Evolutionary conservation across 2,797 vertebrate species (phyloP).

Genomic region (Nothura maculosa): DNA sequence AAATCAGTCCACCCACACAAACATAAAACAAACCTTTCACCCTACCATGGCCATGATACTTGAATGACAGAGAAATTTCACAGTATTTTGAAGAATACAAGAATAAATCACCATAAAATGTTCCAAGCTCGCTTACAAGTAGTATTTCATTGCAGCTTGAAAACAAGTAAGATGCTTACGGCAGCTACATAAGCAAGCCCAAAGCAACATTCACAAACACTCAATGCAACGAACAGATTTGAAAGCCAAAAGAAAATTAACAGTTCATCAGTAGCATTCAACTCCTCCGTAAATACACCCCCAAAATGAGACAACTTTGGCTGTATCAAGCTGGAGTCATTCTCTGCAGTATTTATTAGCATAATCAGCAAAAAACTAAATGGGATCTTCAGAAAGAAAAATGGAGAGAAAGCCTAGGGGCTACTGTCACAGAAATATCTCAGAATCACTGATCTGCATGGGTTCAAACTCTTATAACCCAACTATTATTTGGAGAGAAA

Average conservation of each 20-base stretch:
- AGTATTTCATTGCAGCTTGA: conserved; percentile 32
- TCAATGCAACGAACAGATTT: conserved; percentile 26
- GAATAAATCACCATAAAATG: conserved; percentile 9
- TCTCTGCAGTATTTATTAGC: background rate
- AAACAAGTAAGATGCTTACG: conserved; percentile 43
- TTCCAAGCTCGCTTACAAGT: conserved; percentile 18
- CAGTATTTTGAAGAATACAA: background rate
- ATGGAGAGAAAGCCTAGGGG: background rate
- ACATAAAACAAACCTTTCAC: fast-evolving
- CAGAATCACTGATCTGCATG: background rate
- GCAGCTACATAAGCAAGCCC: conserved; percentile 43
- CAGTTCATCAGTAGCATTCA: conserved; percentile 38
- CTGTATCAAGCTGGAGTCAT: background rate
- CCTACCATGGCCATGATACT: background rate
- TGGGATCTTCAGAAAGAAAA: background rate
- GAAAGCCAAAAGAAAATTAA: conserved; percentile 54
- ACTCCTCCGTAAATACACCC: background rate
- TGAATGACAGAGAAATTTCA: background rate
- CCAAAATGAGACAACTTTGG: background rate
- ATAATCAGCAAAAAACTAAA: background rate
- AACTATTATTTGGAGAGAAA: background rate
- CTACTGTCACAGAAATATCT: background rate
- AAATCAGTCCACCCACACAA: background rate
- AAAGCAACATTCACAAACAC: conserved; percentile 38
- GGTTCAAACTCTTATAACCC: background rate